These are phyloP conservation scores for Scaptomyza parva DNA, from an alignment of 2,888 invertebrate species.

Conservation along the genomic window DNA sequence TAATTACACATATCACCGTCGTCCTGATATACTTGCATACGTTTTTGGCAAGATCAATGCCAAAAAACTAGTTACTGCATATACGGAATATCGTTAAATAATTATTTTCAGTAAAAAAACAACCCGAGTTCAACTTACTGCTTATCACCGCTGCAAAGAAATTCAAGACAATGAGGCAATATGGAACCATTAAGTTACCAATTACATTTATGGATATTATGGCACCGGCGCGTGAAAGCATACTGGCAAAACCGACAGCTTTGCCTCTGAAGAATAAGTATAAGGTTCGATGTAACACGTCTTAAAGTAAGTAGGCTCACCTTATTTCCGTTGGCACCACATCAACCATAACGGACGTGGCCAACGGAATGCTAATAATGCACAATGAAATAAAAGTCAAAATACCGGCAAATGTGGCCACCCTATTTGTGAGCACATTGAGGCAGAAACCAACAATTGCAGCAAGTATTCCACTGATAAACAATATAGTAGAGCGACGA, in stretches of 20 bases:
- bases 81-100: background rate
- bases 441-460: slow-evolving; percentile 7
- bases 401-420: slow-evolving; percentile 4
- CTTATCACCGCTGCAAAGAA: background rate
- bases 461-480: background rate
- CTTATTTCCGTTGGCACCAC: slow-evolving; percentile 55
- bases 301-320: too few species aligned
- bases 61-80: slow-evolving; percentile 11
- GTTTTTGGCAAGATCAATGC: background rate
- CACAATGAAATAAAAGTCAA: slow-evolving; percentile 17
- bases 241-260: slow-evolving; percentile 11
- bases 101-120: background rate
- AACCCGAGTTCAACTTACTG: slow-evolving; percentile 21
- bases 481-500: slow-evolving; percentile 10
- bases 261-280: slow-evolving; percentile 34
- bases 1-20: slow-evolving; percentile 40
- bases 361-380: slow-evolving; percentile 15
- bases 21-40: background rate
- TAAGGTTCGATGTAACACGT: background rate
- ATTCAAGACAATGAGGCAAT: slow-evolving; percentile 41
- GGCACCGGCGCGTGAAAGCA: slow-evolving; percentile 21
- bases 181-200: slow-evolving; percentile 15
- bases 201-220: slow-evolving; percentile 25
- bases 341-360: slow-evolving; percentile 26
- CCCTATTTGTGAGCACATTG: slow-evolving; percentile 15